phyloP scores from a whole-genome alignment of 2,113 vertebrate genomes.

The Carassius auratus region DNA sequence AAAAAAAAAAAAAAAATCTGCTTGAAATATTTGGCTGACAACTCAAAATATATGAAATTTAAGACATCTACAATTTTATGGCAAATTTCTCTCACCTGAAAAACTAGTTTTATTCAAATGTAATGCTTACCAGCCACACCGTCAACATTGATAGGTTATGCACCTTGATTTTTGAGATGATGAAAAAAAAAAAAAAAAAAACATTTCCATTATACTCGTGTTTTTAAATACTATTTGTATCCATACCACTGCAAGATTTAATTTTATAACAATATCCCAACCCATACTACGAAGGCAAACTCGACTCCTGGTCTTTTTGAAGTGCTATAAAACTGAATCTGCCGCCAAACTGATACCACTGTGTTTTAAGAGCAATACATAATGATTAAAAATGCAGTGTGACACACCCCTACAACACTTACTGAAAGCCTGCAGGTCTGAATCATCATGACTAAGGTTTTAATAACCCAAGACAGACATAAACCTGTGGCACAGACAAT shows the following conservation, averaged over 20 bases:
- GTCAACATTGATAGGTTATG: neutral
- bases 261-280: neutral
- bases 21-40: neutral
- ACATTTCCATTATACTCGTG: too few species aligned
- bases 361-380: neutral
- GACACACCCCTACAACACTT: neutral
- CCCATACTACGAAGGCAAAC: neutral
- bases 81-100: neutral
- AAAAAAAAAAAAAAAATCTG: neutral
- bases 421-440: neutral
- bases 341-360: neutral
- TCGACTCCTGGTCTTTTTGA: neutral
- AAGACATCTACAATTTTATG: neutral
- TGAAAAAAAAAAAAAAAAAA: too few species aligned
- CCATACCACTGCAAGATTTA: neutral
- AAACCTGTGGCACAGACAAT: neutral
- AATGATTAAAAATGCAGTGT: neutral
- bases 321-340: neutral
- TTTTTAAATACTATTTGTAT: neutral
- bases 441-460: neutral
- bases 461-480: slow-evolving; percentile 22
- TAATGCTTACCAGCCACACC: neutral
- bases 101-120: neutral
- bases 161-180: neutral
- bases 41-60: neutral